These are phyloP conservation scores for Daktulosphaira vitifoliae DNA, from an alignment of 1,140 invertebrate genomes.

Conservation along the genomic window DNA sequence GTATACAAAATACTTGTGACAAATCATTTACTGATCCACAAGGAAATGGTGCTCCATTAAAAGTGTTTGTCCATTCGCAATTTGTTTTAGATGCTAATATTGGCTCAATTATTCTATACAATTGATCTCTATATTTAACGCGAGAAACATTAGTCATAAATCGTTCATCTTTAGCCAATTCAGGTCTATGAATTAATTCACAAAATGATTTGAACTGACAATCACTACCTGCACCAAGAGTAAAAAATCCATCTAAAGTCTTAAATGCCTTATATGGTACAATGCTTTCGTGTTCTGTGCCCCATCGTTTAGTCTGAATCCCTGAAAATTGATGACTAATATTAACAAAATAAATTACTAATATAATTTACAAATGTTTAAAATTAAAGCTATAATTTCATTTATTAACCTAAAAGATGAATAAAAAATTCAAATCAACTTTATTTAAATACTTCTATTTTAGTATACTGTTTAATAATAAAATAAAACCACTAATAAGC, in stretches of 20 bases:
- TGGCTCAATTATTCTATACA: constrained; percentile 55
- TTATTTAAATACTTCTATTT: too few species aligned
- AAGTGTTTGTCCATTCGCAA: constrained; percentile 63
- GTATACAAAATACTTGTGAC: constrained; percentile 54
- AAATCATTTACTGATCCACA: constrained; percentile 85
- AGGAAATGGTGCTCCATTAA: constrained; percentile 69
- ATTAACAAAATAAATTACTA: too few species aligned
- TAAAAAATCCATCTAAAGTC: constrained; percentile 72
- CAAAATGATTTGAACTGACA: constrained; percentile 65
- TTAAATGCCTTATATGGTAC: constrained; percentile 87
- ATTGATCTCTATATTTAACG: constrained; percentile 63
- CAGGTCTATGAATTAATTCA: constrained; percentile 51
- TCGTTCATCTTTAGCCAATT: constrained; percentile 54
- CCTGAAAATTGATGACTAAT: too few species aligned
- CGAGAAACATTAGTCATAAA: constrained; percentile 64
- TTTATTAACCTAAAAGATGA: too few species aligned
- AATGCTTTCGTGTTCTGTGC: constrained; percentile 87
- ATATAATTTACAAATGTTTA: too few species aligned
- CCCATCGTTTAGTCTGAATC: constrained; percentile 50
- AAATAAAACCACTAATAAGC: too few species aligned
- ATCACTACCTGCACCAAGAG: constrained; percentile 74
- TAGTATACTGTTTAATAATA: too few species aligned
- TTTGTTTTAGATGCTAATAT: constrained; percentile 60
- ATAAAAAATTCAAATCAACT: too few species aligned
- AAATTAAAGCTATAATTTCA: too few species aligned